These are phyloP conservation scores for Heteractis magnifica DNA, from an alignment of 92 coral and sea anemone genomes.

Conservation along the genomic window DNA sequence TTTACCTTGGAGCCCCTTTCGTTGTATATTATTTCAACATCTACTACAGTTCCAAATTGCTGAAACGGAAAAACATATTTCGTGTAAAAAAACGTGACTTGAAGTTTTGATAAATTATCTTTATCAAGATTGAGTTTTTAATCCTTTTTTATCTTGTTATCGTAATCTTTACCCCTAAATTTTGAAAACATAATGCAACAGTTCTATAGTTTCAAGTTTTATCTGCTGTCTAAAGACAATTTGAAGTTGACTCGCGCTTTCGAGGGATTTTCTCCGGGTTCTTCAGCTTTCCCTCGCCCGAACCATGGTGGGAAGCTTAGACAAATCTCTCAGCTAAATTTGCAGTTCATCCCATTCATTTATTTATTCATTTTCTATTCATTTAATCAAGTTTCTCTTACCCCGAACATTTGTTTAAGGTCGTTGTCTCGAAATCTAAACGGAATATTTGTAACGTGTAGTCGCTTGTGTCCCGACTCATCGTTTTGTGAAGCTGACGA, in stretches of 20 bases:
- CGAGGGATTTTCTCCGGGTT: too few relatives aligned
- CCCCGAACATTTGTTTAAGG: slow-evolving; percentile 95
- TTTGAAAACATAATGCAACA: too few relatives aligned
- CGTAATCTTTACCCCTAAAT: background rate
- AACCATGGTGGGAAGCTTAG: too few relatives aligned
- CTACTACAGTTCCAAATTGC: slow-evolving; percentile 92
- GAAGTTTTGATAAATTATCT: background rate
- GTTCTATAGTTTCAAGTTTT: too few relatives aligned
- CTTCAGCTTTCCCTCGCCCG: too few relatives aligned
- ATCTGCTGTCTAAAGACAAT: too few relatives aligned
- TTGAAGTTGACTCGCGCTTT: too few relatives aligned
- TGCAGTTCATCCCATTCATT: too few relatives aligned
- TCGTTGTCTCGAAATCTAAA: slow-evolving; percentile 92
- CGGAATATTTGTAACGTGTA: slow-evolving; percentile 95
- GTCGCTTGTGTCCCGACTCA: slow-evolving; percentile 71
- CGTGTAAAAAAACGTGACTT: background rate
- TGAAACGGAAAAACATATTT: slow-evolving; percentile 31
- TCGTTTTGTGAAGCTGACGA: slow-evolving; percentile 41
- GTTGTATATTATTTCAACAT: slow-evolving; percentile 94
- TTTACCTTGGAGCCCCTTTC: slow-evolving; percentile 96
- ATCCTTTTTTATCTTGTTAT: background rate
- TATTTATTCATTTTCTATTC: background rate
- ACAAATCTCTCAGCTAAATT: too few relatives aligned
- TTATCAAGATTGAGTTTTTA: background rate
- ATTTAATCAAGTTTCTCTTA: slow-evolving; percentile 24